Percentiles rank a stretch among this genome's conserved stretches.
These are phyloP conservation scores for Caenorhabditis japonica DNA, from an alignment of 2,888 invertebrate species.

Conservation along the genomic window DNA sequence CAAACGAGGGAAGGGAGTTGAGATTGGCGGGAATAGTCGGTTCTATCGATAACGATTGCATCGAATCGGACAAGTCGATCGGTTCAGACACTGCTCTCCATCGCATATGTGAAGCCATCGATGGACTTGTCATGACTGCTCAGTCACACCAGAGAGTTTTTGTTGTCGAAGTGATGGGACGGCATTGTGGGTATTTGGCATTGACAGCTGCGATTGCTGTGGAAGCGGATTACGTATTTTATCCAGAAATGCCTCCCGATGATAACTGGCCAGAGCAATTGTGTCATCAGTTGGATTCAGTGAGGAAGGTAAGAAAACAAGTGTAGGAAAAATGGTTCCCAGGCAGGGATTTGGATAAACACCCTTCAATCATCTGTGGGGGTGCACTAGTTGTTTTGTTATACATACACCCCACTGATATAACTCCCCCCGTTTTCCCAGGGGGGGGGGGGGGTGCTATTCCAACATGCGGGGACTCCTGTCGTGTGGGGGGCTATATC, in stretches of 20 bases:
- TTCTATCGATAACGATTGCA: slow-evolving; percentile 85
- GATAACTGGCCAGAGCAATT: slow-evolving; percentile 90
- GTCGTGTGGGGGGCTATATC: too few relatives aligned
- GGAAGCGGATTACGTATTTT: slow-evolving; percentile 96
- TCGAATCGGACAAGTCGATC: slow-evolving; percentile 99
- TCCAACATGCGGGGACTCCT: too few relatives aligned
- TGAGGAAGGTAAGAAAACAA: slow-evolving; percentile 35
- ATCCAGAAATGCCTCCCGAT: slow-evolving; percentile 94
- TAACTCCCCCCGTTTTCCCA: too few relatives aligned
- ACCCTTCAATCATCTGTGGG: too few relatives aligned
- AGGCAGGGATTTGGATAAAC: too few relatives aligned
- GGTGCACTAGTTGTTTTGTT: too few relatives aligned
- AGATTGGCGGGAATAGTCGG: slow-evolving; percentile 57
- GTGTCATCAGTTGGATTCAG: slow-evolving; percentile 86
- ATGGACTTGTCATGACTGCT: slow-evolving; percentile 96
- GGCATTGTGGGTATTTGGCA: slow-evolving; percentile 98
- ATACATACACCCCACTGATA: too few relatives aligned
- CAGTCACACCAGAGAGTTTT: slow-evolving; percentile 97
- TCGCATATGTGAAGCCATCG: slow-evolving; percentile 95
- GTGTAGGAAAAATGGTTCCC: too few relatives aligned
- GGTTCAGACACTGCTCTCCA: slow-evolving; percentile 94
- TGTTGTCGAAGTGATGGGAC: slow-evolving; percentile 87
- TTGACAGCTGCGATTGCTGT: slow-evolving; percentile 92
- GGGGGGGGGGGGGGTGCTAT: too few relatives aligned
- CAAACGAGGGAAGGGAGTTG: slow-evolving; percentile 47